Base-by-base conservation (phyloP, 2,888 invertebrate species). In the Rotaria socialis region DNA sequence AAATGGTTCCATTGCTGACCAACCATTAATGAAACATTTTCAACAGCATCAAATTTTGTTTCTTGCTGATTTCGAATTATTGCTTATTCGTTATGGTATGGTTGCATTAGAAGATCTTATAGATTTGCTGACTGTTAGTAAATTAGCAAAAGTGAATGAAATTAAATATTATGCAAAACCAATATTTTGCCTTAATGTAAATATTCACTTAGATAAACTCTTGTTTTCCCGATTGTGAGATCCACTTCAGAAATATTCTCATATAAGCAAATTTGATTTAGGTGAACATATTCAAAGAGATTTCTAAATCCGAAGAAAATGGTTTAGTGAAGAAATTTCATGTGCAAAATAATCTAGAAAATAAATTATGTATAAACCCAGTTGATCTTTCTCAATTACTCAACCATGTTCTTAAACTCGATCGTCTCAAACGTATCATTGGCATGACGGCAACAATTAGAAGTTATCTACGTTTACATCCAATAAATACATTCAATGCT, bases 391-490 rank as follows among this genome's bases (percentile, higher is more conserved):
- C 67, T 27, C 67, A 35, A 19, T 19, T 67, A 41, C 35, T 67
- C 16, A 67, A 67, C 35, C 35, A 67, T 67, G 67, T 67, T 27
- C 67, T 67, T 35, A 67, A 67, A 67, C 67, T 67, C 35, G 67
- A 67, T 67, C 67, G 67, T 67, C 67, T 67, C 16, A 67, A 67
- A 35, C 16, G 67, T 16, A 67, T 67, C 16, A 35, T 67, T 67
- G 67, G 35, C 19, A 67, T 67, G 67, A 67, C 35, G 27, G 1
- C 67, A 67, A 67, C 27, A 27, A 67, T 67, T 35, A 67, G 35
- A 67, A 67, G 16, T 35, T 67, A 67, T 14, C 0, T 67, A 35
- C 35, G 14, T 67, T 35, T 67, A 67, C 67, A 67, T 67, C 67
- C 67, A 35, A 67, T 67, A 14, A 67, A 67, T 67, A 67, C 67